These are phyloP conservation scores for Empidonax alnorum DNA, from an alignment of 2,113 vertebrate species.

Conservation along the genomic window DNA sequence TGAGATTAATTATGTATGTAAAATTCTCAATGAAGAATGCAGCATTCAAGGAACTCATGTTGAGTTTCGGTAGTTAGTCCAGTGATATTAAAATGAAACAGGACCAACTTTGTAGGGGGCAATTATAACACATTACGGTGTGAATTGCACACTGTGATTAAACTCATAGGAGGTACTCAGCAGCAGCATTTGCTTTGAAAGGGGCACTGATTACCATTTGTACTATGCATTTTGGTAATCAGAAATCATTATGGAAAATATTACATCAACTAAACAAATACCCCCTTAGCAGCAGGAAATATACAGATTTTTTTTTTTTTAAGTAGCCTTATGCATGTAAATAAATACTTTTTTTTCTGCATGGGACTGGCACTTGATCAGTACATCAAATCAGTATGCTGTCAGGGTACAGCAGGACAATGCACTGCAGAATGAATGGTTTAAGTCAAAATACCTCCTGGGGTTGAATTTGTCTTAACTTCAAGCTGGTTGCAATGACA, in stretches of 20 bases:
- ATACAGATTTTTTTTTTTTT: not conserved
- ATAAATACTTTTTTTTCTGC: slow-evolving; percentile 44
- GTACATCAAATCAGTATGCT: not conserved
- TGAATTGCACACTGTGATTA: slow-evolving; percentile 78
- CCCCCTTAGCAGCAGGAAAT: slow-evolving; percentile 64
- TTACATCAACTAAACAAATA: slow-evolving; percentile 72
- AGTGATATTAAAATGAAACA: slow-evolving; percentile 69
- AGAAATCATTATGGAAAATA: slow-evolving; percentile 77
- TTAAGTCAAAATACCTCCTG: not conserved
- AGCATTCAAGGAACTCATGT: slow-evolving; percentile 43
- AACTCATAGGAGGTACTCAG: slow-evolving; percentile 76
- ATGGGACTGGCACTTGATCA: not conserved
- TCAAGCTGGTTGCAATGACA: slow-evolving; percentile 37
- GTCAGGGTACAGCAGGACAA: not conserved
- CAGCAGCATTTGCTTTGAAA: slow-evolving; percentile 74
- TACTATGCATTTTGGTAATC: slow-evolving; percentile 78
- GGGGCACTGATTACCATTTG: slow-evolving; percentile 77
- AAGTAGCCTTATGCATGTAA: slow-evolving; percentile 52
- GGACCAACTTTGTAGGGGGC: slow-evolving; percentile 73
- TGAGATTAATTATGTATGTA: slow-evolving; percentile 53
- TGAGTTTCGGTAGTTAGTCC: slow-evolving; percentile 70
- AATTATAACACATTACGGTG: slow-evolving; percentile 76
- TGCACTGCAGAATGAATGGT: not conserved
- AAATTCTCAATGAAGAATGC: slow-evolving; percentile 44
- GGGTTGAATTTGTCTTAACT: slow-evolving; percentile 40